Percentiles rank a stretch among this genome's conserved stretches.
phyloP scores from a whole-genome alignment of 2,888 invertebrate species.

The Polyploca ridens region DNA sequence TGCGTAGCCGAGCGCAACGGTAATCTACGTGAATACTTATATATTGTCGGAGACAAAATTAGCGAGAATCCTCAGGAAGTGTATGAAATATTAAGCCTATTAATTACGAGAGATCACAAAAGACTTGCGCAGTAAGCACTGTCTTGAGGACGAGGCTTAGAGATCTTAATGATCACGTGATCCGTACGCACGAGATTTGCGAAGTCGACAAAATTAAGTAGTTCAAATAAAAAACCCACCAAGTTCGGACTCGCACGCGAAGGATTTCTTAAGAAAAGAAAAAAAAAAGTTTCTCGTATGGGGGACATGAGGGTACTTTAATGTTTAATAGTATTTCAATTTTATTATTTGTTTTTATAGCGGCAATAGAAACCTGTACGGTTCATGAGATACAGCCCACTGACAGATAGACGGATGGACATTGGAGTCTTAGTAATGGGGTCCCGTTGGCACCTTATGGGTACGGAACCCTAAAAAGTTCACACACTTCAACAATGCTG shows the following conservation, averaged over 20 bases:
- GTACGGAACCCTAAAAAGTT: too few relatives aligned
- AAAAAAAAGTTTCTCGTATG: too few relatives aligned
- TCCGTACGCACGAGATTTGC: constrained; percentile 59
- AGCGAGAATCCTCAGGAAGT: constrained; percentile 65
- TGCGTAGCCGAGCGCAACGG: constrained; percentile 40
- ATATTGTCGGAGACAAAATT: constrained; percentile 57
- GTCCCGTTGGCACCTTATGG: too few relatives aligned
- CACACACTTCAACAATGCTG: background rate
- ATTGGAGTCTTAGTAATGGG: too few relatives aligned
- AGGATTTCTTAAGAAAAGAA: too few relatives aligned
- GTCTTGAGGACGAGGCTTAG: constrained; percentile 49
- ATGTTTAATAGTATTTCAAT: too few relatives aligned
- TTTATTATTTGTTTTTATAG: too few relatives aligned
- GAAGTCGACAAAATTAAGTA: constrained; percentile 47
- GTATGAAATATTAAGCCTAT: constrained; percentile 76
- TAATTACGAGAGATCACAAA: constrained; percentile 73
- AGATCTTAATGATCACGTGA: constrained; percentile 72
- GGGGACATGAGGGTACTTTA: too few relatives aligned
- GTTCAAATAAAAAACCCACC: constrained; percentile 5
- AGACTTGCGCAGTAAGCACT: constrained; percentile 60
- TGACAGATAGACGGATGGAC: too few relatives aligned
- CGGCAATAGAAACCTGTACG: too few relatives aligned
- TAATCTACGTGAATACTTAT: constrained; percentile 56
- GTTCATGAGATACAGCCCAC: too few relatives aligned
- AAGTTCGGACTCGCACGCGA: too few relatives aligned